Evolutionary conservation across 2,113 vertebrate genomes (phyloP), one percentile per base, ranked within the genome.

Genomic region (Platycercus adscitus): DNA sequence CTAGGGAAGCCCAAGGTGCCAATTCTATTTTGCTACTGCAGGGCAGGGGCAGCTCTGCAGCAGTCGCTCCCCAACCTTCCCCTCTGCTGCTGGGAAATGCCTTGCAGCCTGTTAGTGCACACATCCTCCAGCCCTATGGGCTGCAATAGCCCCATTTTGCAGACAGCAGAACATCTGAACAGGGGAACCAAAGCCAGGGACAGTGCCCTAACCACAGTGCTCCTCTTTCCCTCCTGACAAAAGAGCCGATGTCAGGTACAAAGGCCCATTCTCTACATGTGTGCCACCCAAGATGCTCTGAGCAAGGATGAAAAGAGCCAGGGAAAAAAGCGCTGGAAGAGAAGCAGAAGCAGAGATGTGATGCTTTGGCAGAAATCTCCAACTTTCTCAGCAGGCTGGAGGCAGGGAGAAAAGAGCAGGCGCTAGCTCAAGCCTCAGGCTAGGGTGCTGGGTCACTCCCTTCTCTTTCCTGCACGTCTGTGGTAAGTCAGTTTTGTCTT

Each of bases 1-100:
- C 86, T 83, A 76, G 77, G 0, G 0, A 91, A 92, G 86, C 91
- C 77, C 92, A 71, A 86, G 82, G 72, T 91, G 85, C 93, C 79
- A 91, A 81, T 91, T 92, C 80, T 77, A 76, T 58, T 93, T 89
- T 80, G 73, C 88, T 81, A 79, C 86, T 0, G 0, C 61, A 91
- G 80, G 86, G 88, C 83, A 91, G 66, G 80, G 90, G 88, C 86
- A 96, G 82, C 71, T 90, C 85, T 60, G 64, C 85, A 94, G 82
- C 76, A 91, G 76, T 47, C 1, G 0, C 66, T 88, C 72, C 73
- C 65, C 39, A 75, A 55, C 41, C 73, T 81, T 79, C 56, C n/a
- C 10, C 41, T 56, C 65, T 91, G 56, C 52, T 0, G 0, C 46
- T 46, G 35, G 8, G 0, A 0, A 87, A 69, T 1, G 1, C 89